Evolutionary conservation across 2,888 invertebrate species (phyloP).

Genomic region (Trypoxylon attenuatum): DNA sequence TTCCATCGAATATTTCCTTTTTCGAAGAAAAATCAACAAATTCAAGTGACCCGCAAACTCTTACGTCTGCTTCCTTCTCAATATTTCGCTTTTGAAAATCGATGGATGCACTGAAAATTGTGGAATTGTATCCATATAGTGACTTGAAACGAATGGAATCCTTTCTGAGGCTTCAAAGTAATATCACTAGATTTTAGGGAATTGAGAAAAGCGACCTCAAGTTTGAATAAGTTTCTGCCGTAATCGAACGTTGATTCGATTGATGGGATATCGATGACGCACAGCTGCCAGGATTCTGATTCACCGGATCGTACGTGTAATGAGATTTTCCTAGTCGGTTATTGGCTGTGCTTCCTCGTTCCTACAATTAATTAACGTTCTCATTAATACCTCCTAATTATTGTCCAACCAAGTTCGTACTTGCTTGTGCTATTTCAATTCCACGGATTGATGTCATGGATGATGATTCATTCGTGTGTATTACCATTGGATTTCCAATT

Average conservation of each 20-base stretch:
- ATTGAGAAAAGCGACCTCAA: slow-evolving; percentile 29
- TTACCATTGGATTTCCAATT: neutral
- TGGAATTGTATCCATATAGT: no score
- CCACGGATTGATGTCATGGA: slow-evolving; percentile 3
- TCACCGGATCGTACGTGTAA: slow-evolving; percentile 38
- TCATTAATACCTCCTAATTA: slow-evolving; percentile 44
- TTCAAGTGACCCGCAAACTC: no score
- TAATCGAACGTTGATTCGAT: slow-evolving; percentile 20
- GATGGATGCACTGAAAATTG: no score
- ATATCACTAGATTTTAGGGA: no score
- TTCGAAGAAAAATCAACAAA: no score
- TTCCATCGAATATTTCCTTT: no score
- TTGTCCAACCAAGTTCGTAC: slow-evolving; percentile 28
- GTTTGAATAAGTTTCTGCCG: slow-evolving; percentile 28
- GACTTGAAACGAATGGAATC: no score
- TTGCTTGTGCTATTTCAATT: slow-evolving; percentile 13
- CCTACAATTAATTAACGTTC: slow-evolving; percentile 46
- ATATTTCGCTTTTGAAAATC: no score
- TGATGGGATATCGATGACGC: slow-evolving; percentile 1
- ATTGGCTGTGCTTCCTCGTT: slow-evolving; percentile 26
- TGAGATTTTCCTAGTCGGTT: slow-evolving; percentile 39
- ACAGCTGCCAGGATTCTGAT: slow-evolving; percentile 3
- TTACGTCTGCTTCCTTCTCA: no score
- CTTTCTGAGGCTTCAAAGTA: no score
- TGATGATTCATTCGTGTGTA: neutral